These are phyloP conservation scores for Pandemis heparana DNA, from an alignment of 2,888 invertebrate species.

Conservation along the genomic window DNA sequence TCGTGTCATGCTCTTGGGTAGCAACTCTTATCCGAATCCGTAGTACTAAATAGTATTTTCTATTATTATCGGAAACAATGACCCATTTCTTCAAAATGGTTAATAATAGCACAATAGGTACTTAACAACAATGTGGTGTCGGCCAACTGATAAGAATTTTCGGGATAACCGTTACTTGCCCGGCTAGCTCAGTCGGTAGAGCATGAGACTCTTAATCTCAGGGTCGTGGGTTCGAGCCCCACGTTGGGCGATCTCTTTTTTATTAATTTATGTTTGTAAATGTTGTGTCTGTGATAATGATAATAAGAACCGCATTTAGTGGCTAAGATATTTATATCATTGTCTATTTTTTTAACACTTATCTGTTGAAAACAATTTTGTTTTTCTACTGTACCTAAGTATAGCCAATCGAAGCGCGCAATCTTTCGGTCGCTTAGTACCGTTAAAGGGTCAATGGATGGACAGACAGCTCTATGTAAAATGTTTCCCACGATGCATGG, in stretches of 20 bases:
- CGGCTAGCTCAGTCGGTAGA: constrained; percentile 86
- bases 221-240: constrained; percentile 88
- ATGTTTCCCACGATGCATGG: constrained; percentile 75
- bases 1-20: too few species aligned
- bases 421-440: constrained; percentile 60
- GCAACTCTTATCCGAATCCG: neutral
- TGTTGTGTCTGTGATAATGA: too few species aligned
- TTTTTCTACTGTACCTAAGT: constrained; percentile 43
- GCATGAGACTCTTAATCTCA: constrained; percentile 88
- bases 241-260: constrained; percentile 82
- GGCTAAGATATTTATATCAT: neutral
- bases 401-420: constrained; percentile 61
- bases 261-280: neutral
- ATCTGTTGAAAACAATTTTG: constrained; percentile 23
- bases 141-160: constrained; percentile 49
- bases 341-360: constrained; percentile 11
- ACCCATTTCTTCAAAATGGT: neutral
- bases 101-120: neutral
- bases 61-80: neutral
- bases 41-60: neutral
- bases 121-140: neutral
- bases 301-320: too few species aligned
- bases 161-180: constrained; percentile 50
- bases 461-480: constrained; percentile 60
- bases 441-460: constrained; percentile 72